Base-by-base conservation (phyloP, 2,888 invertebrate genomes). In the Eilema sororculum region DNA sequence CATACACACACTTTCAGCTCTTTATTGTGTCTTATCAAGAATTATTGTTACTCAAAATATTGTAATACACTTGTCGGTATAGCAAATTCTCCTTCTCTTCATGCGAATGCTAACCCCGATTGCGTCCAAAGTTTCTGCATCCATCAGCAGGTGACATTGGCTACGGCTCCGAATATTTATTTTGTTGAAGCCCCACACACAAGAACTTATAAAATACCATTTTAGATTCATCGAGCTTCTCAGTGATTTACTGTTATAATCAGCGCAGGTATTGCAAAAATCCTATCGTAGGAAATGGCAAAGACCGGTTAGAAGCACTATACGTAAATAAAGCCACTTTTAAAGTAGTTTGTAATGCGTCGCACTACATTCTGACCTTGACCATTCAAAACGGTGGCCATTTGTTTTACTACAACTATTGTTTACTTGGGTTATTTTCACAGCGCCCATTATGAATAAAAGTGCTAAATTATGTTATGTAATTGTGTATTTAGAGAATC, bases 391-490 rank as follows among this genome's bases (percentile, higher is more conserved):
- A n/a, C 46, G 20, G 25, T 46, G 24, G 46, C 20, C 41, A 63
- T 52, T 64, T 64, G 41, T 46, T 46, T 46, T 64, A 46, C 61
- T 62, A 24, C 24, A 5, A 62, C 37, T 62, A 62, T 62, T 62
- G 37, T 37, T 62, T 62, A 37, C 22, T 9, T 62, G 24, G 52
- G n/a, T 52, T 52, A 52, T 52, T n/a, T n/a, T 52, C 52, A n/a
- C 52, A 46, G 46, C 46, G 8, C 52, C 37, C 24, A 62, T 37
- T 62, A 16, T 62, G 33, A 22, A 22, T 37, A 24, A 62, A 62
- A 37, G 9, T 52, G n/a, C 52, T 52, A 52, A 52, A 52, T 52
- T 52, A 52, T 52, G 9, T 52, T 52, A 52, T 52, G n/a, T 52
- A 52, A 52, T 52, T 2, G 52, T 46, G 52, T 52, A 52, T 52